These are phyloP conservation scores for Phenacoccus solenopsis DNA, from an alignment of 1,140 invertebrate species.

Conservation along the genomic window DNA sequence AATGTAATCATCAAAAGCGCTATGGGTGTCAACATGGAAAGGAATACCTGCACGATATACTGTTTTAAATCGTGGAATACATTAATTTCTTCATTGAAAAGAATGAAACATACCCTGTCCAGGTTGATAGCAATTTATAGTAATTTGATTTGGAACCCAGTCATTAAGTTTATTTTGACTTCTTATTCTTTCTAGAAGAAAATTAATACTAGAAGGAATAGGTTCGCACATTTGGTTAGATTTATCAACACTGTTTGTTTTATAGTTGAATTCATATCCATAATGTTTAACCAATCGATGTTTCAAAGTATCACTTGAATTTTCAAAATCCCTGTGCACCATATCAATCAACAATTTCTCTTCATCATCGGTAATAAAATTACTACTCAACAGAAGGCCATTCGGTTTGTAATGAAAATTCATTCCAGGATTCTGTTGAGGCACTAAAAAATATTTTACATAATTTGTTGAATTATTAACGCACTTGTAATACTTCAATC, in stretches of 20 bases:
- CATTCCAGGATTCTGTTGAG: slow-evolving; percentile 31
- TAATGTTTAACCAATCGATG: slow-evolving; percentile 82
- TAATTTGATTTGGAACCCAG: slow-evolving; percentile 70
- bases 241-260: slow-evolving; percentile 73
- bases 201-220: slow-evolving; percentile 57
- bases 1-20: slow-evolving; percentile 80
- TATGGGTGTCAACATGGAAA: slow-evolving; percentile 88
- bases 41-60: slow-evolving; percentile 62
- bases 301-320: slow-evolving; percentile 46
- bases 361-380: slow-evolving; percentile 62
- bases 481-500: not conserved
- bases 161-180: slow-evolving; percentile 26
- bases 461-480: not conserved
- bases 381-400: slow-evolving; percentile 55
- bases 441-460: slow-evolving; percentile 31
- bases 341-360: slow-evolving; percentile 49
- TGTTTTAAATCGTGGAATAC: not conserved
- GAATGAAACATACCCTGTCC: slow-evolving; percentile 59
- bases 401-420: slow-evolving; percentile 38
- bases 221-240: slow-evolving; percentile 46
- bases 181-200: slow-evolving; percentile 48
- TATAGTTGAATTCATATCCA: slow-evolving; percentile 88
- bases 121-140: slow-evolving; percentile 79
- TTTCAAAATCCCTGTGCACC: slow-evolving; percentile 31
- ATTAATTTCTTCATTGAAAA: not conserved